These are phyloP conservation scores for Eulacestoma nigropectus DNA, from an alignment of 2,113 vertebrate genomes.

Conservation along the genomic window DNA sequence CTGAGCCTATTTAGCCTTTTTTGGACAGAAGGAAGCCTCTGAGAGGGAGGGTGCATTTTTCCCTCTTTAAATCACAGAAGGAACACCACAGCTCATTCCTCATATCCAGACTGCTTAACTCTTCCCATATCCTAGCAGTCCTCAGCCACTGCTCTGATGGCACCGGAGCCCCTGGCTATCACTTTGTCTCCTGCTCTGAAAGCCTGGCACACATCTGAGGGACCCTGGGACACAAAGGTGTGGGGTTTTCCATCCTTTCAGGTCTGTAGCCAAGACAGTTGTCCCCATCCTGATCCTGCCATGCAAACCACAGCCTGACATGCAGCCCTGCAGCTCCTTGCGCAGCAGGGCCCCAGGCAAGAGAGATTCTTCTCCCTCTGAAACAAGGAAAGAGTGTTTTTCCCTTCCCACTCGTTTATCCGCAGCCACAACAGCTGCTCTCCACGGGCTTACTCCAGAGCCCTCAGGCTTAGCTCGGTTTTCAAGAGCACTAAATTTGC, in stretches of 20 bases:
- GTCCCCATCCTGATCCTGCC: background rate
- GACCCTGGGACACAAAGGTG: background rate
- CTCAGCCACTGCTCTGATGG: rapidly evolving
- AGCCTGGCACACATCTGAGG: background rate
- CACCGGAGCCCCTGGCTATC: background rate
- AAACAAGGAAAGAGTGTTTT: background rate
- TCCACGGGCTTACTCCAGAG: background rate
- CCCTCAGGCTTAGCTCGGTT: background rate
- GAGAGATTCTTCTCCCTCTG: background rate
- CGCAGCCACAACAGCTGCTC: background rate
- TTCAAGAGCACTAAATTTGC: background rate
- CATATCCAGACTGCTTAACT: background rate
- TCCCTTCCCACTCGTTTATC: background rate
- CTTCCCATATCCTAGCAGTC: background rate
- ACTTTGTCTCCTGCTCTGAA: background rate
- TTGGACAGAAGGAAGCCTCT: conserved; percentile 47
- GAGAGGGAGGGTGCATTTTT: conserved; percentile 56
- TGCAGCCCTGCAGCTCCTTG: background rate
- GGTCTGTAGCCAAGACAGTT: background rate
- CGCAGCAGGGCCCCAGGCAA: background rate
- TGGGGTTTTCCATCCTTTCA: background rate
- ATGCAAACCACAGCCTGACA: background rate
- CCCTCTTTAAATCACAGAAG: conserved; percentile 49
- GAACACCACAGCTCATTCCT: conserved; percentile 38
- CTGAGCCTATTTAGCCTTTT: conserved; percentile 50